These are phyloP conservation scores for Encarsia formosa DNA, from an alignment of 2,888 invertebrate genomes.

Conservation along the genomic window DNA sequence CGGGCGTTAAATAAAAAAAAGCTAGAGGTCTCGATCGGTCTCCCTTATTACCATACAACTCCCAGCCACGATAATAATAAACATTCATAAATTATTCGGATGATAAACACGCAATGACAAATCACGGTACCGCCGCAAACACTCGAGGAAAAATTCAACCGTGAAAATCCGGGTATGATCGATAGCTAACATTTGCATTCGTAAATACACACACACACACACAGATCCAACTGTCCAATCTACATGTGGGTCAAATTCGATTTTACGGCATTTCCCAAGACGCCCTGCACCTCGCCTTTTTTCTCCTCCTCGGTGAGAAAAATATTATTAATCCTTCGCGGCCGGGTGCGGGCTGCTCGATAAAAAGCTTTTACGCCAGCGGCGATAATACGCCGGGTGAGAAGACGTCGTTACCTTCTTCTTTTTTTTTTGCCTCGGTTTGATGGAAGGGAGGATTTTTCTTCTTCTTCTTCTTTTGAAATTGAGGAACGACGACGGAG, in stretches of 20 bases:
- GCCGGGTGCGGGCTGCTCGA: background rate
- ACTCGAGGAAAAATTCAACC: background rate
- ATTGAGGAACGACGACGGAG: conserved; percentile 2
- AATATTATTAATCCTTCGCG: conserved; percentile 12
- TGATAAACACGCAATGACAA: background rate
- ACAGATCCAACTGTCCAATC: conserved; percentile 8
- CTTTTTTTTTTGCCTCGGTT: background rate
- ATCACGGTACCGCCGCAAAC: background rate
- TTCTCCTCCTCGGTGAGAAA: background rate
- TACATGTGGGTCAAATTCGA: conserved; percentile 24
- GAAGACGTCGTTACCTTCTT: background rate
- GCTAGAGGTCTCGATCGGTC: too few species aligned
- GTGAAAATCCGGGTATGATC: background rate
- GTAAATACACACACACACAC: background rate
- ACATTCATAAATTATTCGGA: background rate
- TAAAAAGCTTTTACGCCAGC: background rate
- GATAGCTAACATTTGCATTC: conserved; percentile 6
- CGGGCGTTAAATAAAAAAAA: too few species aligned
- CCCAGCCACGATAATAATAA: too few species aligned
- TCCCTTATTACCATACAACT: too few species aligned
- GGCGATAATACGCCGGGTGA: background rate
- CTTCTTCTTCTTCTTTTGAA: background rate
- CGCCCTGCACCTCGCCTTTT: too few species aligned
- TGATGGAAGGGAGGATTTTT: background rate
- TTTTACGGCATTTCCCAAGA: conserved; percentile 18